phyloP scores from a whole-genome alignment of 2,888 invertebrate genomes.

The Odontomyia ornata region DNA sequence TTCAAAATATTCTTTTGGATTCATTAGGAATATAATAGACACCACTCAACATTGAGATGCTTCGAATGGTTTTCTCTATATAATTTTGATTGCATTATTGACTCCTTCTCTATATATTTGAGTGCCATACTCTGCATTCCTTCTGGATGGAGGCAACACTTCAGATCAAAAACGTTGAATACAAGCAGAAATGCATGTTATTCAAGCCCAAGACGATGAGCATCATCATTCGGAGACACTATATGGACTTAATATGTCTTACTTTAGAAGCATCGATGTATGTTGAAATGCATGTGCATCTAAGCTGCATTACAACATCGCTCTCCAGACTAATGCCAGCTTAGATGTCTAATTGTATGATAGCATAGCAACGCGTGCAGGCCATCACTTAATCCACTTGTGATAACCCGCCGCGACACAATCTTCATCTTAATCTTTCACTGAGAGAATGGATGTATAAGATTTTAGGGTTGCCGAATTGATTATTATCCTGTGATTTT shows the following conservation, averaged over 20 bases:
- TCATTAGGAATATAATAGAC: conserved; percentile 21
- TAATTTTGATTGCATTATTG: background rate
- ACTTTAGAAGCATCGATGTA: background rate
- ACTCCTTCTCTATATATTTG: conserved; percentile 1
- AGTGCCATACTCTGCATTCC: conserved; percentile 30
- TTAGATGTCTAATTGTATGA: conserved; percentile 28
- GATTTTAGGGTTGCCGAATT: background rate
- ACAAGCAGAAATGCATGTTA: background rate
- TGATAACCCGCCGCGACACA: conserved; percentile 39
- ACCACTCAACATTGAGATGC: conserved; percentile 13
- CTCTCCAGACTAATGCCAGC: conserved; percentile 18
- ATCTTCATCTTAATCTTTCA: conserved; percentile 21
- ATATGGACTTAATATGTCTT: background rate
- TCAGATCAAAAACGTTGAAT: background rate
- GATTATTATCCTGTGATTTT: no score
- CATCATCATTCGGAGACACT: background rate
- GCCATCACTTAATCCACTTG: conserved; percentile 45
- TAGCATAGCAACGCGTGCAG: conserved; percentile 38
- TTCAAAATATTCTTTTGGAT: background rate
- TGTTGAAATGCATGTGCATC: conserved; percentile 2
- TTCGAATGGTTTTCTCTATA: conserved; percentile 6
- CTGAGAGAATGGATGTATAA: background rate
- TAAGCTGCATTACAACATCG: conserved; percentile 2
- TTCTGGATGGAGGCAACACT: background rate
- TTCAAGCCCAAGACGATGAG: background rate